These are phyloP conservation scores for Protomyctophum bolini DNA, from an alignment of 2,113 vertebrate species.

Conservation along the genomic window DNA sequence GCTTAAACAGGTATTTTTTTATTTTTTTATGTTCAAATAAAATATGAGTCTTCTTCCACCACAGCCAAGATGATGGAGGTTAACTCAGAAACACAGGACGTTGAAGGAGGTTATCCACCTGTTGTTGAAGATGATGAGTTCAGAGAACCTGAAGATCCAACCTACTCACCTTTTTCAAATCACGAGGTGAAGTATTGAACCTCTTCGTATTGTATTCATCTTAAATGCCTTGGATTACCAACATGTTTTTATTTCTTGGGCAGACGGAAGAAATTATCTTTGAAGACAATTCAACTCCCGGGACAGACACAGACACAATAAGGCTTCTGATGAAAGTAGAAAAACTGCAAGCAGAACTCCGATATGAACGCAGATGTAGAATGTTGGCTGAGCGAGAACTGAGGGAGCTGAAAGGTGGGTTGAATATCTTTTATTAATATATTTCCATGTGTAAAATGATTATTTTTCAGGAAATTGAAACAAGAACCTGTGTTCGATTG, in stretches of 20 bases:
- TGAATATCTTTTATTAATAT: not conserved
- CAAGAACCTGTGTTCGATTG: too few species aligned
- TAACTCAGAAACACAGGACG: constrained; percentile 45
- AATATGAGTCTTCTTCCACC: too few species aligned
- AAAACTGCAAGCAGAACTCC: constrained; percentile 75
- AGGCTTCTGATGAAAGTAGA: constrained; percentile 79
- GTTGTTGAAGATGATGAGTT: constrained; percentile 51
- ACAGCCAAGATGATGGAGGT: constrained; percentile 68
- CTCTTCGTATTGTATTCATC: too few species aligned
- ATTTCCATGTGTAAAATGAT: too few species aligned
- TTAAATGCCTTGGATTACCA: too few species aligned
- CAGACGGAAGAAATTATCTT: constrained; percentile 62
- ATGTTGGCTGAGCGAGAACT: constrained; percentile 74
- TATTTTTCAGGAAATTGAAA: too few species aligned
- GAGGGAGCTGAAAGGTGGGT: constrained; percentile 74
- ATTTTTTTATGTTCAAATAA: too few species aligned
- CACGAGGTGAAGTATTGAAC: constrained; percentile 50
- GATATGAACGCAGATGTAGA: constrained; percentile 75
- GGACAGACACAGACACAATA: constrained; percentile 75
- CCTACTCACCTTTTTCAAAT: constrained; percentile 56
- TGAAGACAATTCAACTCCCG: constrained; percentile 65
- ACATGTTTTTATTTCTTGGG: constrained; percentile 3
- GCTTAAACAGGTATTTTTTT: too few species aligned
- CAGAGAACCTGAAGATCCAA: constrained; percentile 50
- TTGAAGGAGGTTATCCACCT: constrained; percentile 43